Base-by-base conservation (phyloP, 2,888 invertebrate genomes). In the Pollenia angustigena region DNA sequence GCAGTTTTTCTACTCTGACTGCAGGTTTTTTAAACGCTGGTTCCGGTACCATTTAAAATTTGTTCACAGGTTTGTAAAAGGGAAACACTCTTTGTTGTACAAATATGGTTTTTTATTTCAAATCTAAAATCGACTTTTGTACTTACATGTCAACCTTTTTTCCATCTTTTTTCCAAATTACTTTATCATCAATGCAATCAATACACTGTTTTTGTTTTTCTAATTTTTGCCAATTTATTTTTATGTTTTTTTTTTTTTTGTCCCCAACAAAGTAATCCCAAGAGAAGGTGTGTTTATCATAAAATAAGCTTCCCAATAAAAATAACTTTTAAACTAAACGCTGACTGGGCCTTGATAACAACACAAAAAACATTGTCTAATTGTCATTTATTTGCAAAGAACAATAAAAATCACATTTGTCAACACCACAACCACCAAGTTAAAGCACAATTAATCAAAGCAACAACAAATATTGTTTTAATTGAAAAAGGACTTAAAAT, bases 331-430 rank as follows among this genome's bases (percentile, higher is more conserved):
- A 62, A 32, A 62, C 52, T 42, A 62, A 78, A 40, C 48, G 7
- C 44, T 32, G 66, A 16, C 44, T 54, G 64, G 16, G 12, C n/a
- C 14, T 56, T 16, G 54, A 54, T 32, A 76, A 54, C 44, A 64
- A 64, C 14, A 32, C 4, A 58, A 40, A 14, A 54, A 46, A 56
- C 23, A 32, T 66, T 66, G 54, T 56, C 44, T 69, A 85, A 80
- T 69, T 80, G 85, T 42, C 68, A 56, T 85, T 80, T 75, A 80
- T 71, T 75, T 71, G 66, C 14, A 32, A 71, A 79, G 58, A 74
- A 69, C 58, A 85, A 85, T 60, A 75, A 74, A 79, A 84, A 66
- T 75, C 50, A 64, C 54, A 60, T 74, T 85, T 75, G 74, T 75
- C 84, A 85, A 80, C 74, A 80, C 62, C 46, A 42, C 54, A 60